Evolutionary conservation across 2,797 vertebrate species (phyloP).

Genomic region (Sparus aurata): DNA sequence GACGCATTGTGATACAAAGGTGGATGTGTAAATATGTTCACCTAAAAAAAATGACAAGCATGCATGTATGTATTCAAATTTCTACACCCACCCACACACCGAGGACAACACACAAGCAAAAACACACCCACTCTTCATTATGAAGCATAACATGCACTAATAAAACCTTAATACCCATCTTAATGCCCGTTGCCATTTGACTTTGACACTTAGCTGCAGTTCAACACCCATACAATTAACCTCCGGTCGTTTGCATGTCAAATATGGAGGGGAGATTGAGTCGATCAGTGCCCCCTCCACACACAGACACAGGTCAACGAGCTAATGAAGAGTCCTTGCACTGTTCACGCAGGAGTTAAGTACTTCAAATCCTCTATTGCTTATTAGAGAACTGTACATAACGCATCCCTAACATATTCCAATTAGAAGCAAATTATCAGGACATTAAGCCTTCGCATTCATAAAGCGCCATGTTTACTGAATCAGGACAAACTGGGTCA

Average conservation of each 20-base stretch:
- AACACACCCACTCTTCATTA: slow-evolving; percentile 36
- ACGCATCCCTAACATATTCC: slow-evolving; percentile 48
- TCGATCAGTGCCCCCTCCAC: slow-evolving; percentile 33
- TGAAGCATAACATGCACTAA: slow-evolving; percentile 38
- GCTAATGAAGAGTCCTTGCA: slow-evolving; percentile 67
- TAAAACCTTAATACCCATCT: slow-evolving; percentile 52
- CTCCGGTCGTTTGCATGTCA: slow-evolving; percentile 53
- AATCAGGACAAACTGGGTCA: slow-evolving; percentile 72
- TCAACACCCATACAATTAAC: slow-evolving; percentile 67
- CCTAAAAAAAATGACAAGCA: not conserved
- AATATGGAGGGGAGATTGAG: slow-evolving; percentile 39
- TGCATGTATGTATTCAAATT: not conserved
- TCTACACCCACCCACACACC: not conserved
- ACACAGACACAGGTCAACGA: slow-evolving; percentile 62
- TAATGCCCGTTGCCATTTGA: slow-evolving; percentile 57
- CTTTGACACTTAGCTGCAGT: slow-evolving; percentile 53
- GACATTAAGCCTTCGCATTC: slow-evolving; percentile 55
- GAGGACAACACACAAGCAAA: slow-evolving; percentile 6
- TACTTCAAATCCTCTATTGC: slow-evolving; percentile 57
- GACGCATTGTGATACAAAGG: not conserved
- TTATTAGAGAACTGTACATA: slow-evolving; percentile 56
- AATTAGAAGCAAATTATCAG: slow-evolving; percentile 69
- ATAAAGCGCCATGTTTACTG: slow-evolving; percentile 64
- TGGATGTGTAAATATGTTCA: slow-evolving; percentile 1
- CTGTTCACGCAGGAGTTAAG: slow-evolving; percentile 49